Evolutionary conservation across 1,140 invertebrate genomes (phyloP).

Genomic region (Bradysia coprophila): DNA sequence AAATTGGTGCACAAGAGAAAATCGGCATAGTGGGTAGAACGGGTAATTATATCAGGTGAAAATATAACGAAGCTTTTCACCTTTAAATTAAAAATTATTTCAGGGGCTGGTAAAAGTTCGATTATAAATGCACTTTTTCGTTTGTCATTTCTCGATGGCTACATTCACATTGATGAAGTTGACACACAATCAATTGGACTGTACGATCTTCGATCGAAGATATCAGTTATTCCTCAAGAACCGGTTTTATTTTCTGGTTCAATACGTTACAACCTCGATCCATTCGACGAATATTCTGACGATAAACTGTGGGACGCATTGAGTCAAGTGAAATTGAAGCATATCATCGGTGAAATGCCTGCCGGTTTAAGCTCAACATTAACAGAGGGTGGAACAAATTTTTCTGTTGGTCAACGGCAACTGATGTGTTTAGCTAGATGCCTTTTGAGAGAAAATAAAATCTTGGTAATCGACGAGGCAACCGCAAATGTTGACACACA

Average conservation of each 20-base stretch:
- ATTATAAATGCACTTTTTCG: constrained; percentile 53
- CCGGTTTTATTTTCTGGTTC: constrained; percentile 44
- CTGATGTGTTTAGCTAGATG: constrained; percentile 62
- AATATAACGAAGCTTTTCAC: too few relatives aligned
- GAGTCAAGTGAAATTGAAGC: constrained; percentile 24
- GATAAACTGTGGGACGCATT: constrained; percentile 46
- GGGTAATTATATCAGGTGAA: too few relatives aligned
- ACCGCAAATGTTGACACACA: constrained; percentile 82
- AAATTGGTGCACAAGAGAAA: constrained; percentile 27
- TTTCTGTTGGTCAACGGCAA: constrained; percentile 64
- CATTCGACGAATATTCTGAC: constrained; percentile 36
- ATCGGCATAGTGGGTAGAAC: constrained; percentile 44
- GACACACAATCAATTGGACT: constrained; percentile 29
- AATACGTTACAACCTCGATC: constrained; percentile 37
- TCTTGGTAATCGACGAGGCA: constrained; percentile 77
- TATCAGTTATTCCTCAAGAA: constrained; percentile 53
- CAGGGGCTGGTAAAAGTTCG: constrained; percentile 24
- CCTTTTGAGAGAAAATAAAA: constrained; percentile 51
- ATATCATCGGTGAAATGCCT: not conserved
- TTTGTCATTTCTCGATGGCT: constrained; percentile 40
- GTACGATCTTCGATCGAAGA: constrained; percentile 26
- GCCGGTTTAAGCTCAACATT: constrained; percentile 29
- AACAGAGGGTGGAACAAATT: constrained; percentile 51
- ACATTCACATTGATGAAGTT: constrained; percentile 42
- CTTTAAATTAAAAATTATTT: too few relatives aligned